Conservation (phyloP, 2,888 invertebrate species). For the Rapana venosa region DNA sequence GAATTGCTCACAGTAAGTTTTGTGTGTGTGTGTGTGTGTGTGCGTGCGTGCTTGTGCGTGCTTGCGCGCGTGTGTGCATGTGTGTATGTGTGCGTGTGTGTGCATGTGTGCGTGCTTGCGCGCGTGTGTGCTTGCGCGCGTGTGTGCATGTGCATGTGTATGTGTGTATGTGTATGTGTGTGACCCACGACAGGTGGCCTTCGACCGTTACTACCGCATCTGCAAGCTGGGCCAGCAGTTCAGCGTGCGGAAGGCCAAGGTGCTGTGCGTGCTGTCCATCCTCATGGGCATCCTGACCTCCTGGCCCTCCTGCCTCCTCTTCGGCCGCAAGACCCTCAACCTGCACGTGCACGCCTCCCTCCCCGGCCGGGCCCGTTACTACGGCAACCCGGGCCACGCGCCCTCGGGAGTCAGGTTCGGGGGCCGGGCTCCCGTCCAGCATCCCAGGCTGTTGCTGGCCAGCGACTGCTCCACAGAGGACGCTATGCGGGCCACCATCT, state of each 20-base stretch:
- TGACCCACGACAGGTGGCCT: constrained; percentile 56
- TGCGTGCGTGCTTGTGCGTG: too few relatives aligned
- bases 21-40: too few relatives aligned
- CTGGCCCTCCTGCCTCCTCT: constrained; percentile 69
- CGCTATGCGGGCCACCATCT: constrained; percentile 64
- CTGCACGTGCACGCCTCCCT: constrained; percentile 32
- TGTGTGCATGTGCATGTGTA: too few relatives aligned
- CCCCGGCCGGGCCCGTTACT: neutral
- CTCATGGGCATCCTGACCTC: constrained; percentile 64
- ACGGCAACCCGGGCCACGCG: neutral
- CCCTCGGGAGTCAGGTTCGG: neutral
- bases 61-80: too few relatives aligned
- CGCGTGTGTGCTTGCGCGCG: too few relatives aligned
- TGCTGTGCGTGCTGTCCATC: constrained; percentile 63
- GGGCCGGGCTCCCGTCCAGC: neutral
- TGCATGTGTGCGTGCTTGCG: too few relatives aligned
- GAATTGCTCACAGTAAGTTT: too few relatives aligned
- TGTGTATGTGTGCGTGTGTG: too few relatives aligned
- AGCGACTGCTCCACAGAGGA: constrained; percentile 73
- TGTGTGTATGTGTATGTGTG: too few relatives aligned
- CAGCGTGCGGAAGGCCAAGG: constrained; percentile 62
- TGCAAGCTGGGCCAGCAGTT: constrained; percentile 69
- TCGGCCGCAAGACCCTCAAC: constrained; percentile 58
- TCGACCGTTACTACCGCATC: constrained; percentile 69
- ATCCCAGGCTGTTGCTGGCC: neutral